These are phyloP conservation scores for Drosophila mojavensis DNA, from an alignment of 1,140 invertebrate species.

Conservation along the genomic window DNA sequence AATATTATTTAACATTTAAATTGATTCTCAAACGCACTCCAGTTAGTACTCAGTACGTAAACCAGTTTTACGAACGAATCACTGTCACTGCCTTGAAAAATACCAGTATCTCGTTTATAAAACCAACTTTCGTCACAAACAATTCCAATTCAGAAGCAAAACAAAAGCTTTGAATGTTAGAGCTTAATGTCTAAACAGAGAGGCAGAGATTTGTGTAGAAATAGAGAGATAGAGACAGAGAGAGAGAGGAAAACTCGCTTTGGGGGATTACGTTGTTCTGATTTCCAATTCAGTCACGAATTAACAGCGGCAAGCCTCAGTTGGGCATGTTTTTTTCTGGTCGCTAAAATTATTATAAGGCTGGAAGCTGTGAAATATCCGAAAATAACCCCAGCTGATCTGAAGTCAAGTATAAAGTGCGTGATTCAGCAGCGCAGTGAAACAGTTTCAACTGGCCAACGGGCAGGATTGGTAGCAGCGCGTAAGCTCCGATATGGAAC, in stretches of 20 bases:
- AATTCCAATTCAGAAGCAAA: constrained; percentile 23
- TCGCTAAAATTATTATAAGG: constrained; percentile 28
- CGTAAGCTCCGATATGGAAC: constrained; percentile 33
- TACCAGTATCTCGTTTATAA: constrained; percentile 22
- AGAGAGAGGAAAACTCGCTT: constrained; percentile 37
- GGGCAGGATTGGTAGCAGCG: constrained; percentile 24
- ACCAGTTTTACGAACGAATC: constrained; percentile 32
- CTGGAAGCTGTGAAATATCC: constrained; percentile 45
- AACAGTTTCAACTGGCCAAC: constrained; percentile 48
- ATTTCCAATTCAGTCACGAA: constrained; percentile 49
- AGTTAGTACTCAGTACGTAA: constrained; percentile 17
- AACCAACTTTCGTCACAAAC: constrained; percentile 22
- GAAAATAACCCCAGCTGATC: constrained; percentile 58
- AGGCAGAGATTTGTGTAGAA: constrained; percentile 7
- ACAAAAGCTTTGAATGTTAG: constrained; percentile 19
- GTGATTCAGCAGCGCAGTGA: constrained; percentile 52
- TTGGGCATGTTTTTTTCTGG: constrained; percentile 21
- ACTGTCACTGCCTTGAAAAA: constrained; percentile 28
- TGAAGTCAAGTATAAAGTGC: constrained; percentile 59
- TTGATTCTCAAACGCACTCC: constrained; percentile 37
- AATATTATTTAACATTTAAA: constrained; percentile 29
- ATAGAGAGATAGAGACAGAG: background rate
- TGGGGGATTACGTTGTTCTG: constrained; percentile 17
- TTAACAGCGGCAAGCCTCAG: constrained; percentile 40
- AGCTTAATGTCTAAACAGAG: background rate